These are phyloP conservation scores for Hozukius guyotensis DNA, from an alignment of 2,797 vertebrate genomes.

Conservation along the genomic window DNA sequence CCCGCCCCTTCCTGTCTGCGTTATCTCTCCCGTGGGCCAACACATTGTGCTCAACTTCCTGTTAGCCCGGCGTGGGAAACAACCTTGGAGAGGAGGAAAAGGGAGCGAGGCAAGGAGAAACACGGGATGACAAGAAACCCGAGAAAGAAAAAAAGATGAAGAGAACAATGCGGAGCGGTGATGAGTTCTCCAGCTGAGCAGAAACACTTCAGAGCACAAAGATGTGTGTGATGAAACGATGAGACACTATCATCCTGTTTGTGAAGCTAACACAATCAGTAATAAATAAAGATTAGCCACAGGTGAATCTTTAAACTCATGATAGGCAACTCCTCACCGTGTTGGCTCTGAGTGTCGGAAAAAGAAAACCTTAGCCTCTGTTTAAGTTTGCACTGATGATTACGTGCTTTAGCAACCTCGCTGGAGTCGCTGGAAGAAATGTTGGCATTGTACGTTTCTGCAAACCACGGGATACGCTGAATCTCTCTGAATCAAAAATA, in stretches of 20 bases:
- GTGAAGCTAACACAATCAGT: background rate
- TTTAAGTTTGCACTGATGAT: background rate
- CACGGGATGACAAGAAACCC: conserved; percentile 2
- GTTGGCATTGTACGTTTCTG: background rate
- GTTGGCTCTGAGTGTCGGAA: background rate
- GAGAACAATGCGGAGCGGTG: conserved; percentile 48
- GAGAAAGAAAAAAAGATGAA: conserved; percentile 14
- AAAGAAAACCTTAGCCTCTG: background rate
- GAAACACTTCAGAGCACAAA: conserved; percentile 31
- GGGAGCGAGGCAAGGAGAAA: conserved; percentile 23
- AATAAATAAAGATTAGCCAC: background rate
- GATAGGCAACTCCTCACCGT: background rate
- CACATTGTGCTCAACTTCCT: conserved; percentile 82
- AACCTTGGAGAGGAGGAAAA: conserved; percentile 43
- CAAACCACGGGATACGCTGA: background rate
- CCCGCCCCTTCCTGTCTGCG: conserved; percentile 76
- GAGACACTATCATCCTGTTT: conserved; percentile 2
- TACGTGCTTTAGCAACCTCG: background rate
- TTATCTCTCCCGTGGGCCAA: conserved; percentile 74
- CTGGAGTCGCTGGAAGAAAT: background rate
- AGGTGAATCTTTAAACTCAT: background rate
- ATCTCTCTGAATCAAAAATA: background rate
- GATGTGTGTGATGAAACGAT: conserved; percentile 1
- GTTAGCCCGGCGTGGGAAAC: conserved; percentile 69
- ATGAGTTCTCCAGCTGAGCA: conserved; percentile 52